These are phyloP conservation scores for Poeciliopsis gracilis DNA, from an alignment of 2,797 vertebrate species.

Conservation along the genomic window DNA sequence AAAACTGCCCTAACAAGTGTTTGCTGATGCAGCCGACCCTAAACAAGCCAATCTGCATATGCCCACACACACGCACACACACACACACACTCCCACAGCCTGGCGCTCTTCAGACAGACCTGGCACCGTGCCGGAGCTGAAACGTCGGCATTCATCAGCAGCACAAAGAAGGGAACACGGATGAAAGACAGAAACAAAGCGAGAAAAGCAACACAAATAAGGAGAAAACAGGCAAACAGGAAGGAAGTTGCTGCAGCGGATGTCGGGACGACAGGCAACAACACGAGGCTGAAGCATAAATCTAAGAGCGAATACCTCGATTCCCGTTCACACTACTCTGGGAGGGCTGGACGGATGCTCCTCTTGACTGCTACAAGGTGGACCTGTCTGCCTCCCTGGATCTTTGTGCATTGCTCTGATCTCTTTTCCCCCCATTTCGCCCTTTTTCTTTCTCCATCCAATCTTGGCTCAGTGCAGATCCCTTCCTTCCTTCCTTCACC, in stretches of 20 bases:
- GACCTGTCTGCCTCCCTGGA: constrained; percentile 50
- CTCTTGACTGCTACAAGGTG: constrained; percentile 58
- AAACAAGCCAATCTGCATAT: constrained; percentile 80
- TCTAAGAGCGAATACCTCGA: constrained; percentile 55
- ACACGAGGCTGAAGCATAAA: constrained; percentile 36
- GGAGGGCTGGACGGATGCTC: constrained; percentile 53
- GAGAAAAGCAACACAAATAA: constrained; percentile 9
- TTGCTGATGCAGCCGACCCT: constrained; percentile 76
- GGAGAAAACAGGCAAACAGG: constrained; percentile 33
- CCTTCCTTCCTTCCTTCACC: constrained; percentile 10
- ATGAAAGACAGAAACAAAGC: constrained; percentile 31
- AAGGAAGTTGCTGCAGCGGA: constrained; percentile 32
- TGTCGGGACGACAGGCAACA: constrained; percentile 24
- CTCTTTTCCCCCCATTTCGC: constrained; percentile 29
- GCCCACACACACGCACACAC: constrained; percentile 27
- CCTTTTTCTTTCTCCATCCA: neutral
- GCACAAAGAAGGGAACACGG: constrained; percentile 68
- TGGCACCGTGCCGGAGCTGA: constrained; percentile 65
- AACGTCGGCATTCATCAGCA: constrained; percentile 64
- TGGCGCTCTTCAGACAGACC: constrained; percentile 57
- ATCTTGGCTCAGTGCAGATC: neutral
- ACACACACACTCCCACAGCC: neutral
- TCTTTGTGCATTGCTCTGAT: constrained; percentile 47
- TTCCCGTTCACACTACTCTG: constrained; percentile 44
- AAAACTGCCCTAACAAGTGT: constrained; percentile 70